Base-by-base conservation (phyloP, 2,113 vertebrate species). In the Sebastes schlegelii region DNA sequence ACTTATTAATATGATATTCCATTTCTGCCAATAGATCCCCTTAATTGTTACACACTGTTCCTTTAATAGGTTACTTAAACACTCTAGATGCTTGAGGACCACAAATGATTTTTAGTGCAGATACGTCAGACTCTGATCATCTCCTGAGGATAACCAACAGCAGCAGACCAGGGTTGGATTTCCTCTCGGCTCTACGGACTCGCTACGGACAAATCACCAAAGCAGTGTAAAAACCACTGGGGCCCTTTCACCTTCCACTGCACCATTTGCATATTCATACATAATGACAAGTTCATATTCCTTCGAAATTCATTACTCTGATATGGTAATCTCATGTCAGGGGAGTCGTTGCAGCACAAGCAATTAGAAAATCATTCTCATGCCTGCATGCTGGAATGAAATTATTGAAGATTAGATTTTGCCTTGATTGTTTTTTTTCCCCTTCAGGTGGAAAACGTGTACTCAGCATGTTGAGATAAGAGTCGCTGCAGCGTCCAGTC, bases 391-490 rank as follows among this genome's bases (percentile, higher is more conserved):
- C 34, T 12, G 65, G 64, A 83, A 84, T 84, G 51, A 82, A 80
- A 90, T 86, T 68, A 83, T n/a, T 76, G 69, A 34, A 79, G 89
- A 93, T 91, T 68, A 91, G 79, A 87, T 84, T 83, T 26, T 46
- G 66, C 9, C 21, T 85, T 83, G 76, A 91, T 90, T 83, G 57
- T 68, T 13, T 43, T 49, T 70, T 42, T 4, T 0, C 16, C 42
- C 66, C 55, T 73, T 67, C 86, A 80, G 78, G 80, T 80, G 77
- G 48, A 72, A 88, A 73, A 55, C 75, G 66, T 80, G 54, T 23
- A 7, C 67, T 68, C 77, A 80, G 82, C 86, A 74, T 43, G 68
- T 66, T 3, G 8, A 78, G 87, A 76, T 79, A 72, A 80, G 74
- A 79, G 42, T 19, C 45, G 12, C 68, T 71, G 81, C 77, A 54